Percentiles rank a stretch among this genome's conserved stretches.
These are phyloP conservation scores for Ardeotis arabs DNA, from an alignment of 2,113 vertebrate genomes.

Conservation along the genomic window DNA sequence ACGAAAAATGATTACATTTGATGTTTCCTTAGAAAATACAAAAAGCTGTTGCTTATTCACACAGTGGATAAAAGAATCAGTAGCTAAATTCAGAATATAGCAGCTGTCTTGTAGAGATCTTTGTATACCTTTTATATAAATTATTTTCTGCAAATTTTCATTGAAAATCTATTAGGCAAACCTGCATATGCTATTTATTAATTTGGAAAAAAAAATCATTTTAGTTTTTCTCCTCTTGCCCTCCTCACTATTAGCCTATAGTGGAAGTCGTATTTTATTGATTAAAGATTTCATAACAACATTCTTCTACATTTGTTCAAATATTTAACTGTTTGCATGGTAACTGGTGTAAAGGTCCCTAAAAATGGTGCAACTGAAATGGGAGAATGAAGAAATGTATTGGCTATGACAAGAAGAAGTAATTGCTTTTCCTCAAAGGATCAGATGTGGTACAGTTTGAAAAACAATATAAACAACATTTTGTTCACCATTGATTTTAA, in stretches of 20 bases:
- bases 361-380: slow-evolving; percentile 46
- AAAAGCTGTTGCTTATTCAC: slow-evolving; percentile 45
- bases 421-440: slow-evolving; percentile 73
- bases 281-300: slow-evolving; percentile 64
- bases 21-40: slow-evolving; percentile 57
- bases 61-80: slow-evolving; percentile 49
- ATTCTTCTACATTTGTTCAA: slow-evolving; percentile 30
- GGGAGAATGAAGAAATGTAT: slow-evolving; percentile 64
- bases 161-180: slow-evolving; percentile 31
- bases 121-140: slow-evolving; percentile 49
- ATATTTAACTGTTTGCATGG: slow-evolving; percentile 65
- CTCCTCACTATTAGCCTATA: slow-evolving; percentile 15
- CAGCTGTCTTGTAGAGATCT: slow-evolving; percentile 38
- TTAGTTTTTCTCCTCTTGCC: not conserved
- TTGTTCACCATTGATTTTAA: slow-evolving; percentile 78
- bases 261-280: slow-evolving; percentile 47
- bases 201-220: not conserved
- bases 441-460: slow-evolving; percentile 57
- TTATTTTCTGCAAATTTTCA: slow-evolving; percentile 44
- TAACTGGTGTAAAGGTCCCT: slow-evolving; percentile 14
- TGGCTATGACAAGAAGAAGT: slow-evolving; percentile 71
- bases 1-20: slow-evolving; percentile 43
- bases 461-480: slow-evolving; percentile 72
- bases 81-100: slow-evolving; percentile 44
- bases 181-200: slow-evolving; percentile 9